phyloP scores from a whole-genome alignment of 2,113 vertebrate species.

The Noctilio leporinus region DNA sequence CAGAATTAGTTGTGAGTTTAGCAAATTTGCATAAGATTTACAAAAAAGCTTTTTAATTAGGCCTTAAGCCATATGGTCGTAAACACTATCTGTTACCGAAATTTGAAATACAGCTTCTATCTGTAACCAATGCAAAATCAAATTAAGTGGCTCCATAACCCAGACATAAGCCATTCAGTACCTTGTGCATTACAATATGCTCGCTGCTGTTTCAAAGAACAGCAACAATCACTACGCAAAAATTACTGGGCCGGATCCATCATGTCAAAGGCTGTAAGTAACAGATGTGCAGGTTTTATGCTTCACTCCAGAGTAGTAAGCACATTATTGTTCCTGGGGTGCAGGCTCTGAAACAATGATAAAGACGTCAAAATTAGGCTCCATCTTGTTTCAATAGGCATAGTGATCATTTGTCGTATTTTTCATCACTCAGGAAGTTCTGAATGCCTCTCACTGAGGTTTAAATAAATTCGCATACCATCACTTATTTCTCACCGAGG shows the following conservation, averaged over 20 bases:
- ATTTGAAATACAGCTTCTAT: not conserved
- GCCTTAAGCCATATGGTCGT: not conserved
- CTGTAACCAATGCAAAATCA: slow-evolving; percentile 20
- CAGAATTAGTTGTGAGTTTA: not conserved
- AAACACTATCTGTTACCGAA: not conserved
- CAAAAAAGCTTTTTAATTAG: not conserved
- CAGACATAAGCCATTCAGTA: not conserved
- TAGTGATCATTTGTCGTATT: not conserved
- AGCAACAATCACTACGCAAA: not conserved
- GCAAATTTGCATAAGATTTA: not conserved
- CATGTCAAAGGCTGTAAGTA: not conserved
- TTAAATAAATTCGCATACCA: not conserved
- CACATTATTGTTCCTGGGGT: not conserved
- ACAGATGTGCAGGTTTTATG: slow-evolving; percentile 35
- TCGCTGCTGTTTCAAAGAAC: not conserved
- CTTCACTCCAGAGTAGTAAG: not conserved
- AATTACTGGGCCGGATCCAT: slow-evolving; percentile 36
- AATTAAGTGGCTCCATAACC: not conserved
- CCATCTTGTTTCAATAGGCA: not conserved
- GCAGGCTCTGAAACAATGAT: slow-evolving; percentile 3
- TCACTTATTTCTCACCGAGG: not conserved
- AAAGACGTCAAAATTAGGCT: slow-evolving; percentile 24
- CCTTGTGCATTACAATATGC: not conserved
- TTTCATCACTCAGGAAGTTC: not conserved
- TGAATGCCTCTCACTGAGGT: not conserved